Evolutionary conservation across 1,140 invertebrate genomes (phyloP), one percentile per base, ranked within the genome.

Genomic region (Cherax destructor): DNA sequence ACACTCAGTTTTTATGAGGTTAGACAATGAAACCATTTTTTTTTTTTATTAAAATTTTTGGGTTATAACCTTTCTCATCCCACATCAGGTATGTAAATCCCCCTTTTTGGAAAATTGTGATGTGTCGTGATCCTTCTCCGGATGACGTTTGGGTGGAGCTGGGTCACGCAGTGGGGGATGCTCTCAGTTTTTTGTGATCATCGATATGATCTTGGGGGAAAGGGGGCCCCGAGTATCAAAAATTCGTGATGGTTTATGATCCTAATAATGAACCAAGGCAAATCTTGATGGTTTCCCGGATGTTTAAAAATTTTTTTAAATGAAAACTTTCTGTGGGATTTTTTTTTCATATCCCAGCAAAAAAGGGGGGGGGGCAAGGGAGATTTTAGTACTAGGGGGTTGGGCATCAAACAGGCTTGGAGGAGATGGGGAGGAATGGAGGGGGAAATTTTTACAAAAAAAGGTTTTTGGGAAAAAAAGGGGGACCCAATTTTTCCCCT

Each of bases 151-250:
- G 52, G 49, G 84, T 84, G 52, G 92, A 93, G 84, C 61, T 78
- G 41, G 78, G 80, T 6, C 77, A n/a, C n/a, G n/a, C 92, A 10
- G 77, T 92, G 16, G 83, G 41, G 18, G 61, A 93, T 50, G 92
- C 92, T 86, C n/a, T 93, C 74, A 50, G 50, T 7, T 94, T 94
- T 74, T 93, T 16, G 61, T n/a, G 87, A 93, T 41, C 94, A 94
- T 85, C 95, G 96, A 18, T 97, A 96, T 94, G 96, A 97, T 95
- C 96, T 96, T 9, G 96, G 95, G 72, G 96, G n/a, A n/a, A 97
- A 94, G 97, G 97, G 93, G 94, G 94, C 93, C 96, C 96, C 92
- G 96, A 97, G 92, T 96, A 97, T 94, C 94, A 96, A 91, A 97
- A 97, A 91, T 96, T 97, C 93, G 97, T 24, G 95, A 96, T 93